phyloP scores from a whole-genome alignment of 2,113 vertebrate species.

The Chrysochloris asiatica region DNA sequence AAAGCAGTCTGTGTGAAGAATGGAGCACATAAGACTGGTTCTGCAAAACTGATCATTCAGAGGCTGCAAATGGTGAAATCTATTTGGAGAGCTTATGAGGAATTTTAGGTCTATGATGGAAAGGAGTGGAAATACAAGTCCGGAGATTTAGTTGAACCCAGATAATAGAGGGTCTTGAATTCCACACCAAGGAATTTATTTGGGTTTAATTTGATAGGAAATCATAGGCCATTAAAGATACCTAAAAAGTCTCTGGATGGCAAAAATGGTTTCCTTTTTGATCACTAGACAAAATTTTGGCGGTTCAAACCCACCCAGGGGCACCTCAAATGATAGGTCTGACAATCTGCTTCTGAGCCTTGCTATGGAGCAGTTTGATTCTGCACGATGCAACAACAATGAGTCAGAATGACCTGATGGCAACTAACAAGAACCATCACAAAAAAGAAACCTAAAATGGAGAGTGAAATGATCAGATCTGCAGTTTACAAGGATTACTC shows the following conservation, averaged over 20 bases:
- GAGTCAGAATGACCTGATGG: background rate
- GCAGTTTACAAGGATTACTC: slow-evolving; percentile 28
- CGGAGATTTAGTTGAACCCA: background rate
- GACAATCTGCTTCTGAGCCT: background rate
- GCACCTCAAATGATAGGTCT: background rate
- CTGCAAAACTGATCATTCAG: background rate
- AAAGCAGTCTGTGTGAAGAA: background rate
- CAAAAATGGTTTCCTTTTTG: background rate
- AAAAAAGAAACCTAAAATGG: background rate
- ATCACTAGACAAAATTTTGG: background rate
- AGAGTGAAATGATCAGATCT: slow-evolving; percentile 1
- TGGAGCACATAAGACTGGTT: background rate
- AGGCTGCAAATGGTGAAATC: background rate
- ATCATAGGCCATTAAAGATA: background rate
- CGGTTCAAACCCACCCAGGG: background rate
- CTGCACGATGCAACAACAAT: background rate
- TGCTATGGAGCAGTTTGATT: background rate
- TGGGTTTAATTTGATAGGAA: slow-evolving; percentile 18
- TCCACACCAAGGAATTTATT: background rate
- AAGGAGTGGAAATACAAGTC: background rate
- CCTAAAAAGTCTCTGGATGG: background rate
- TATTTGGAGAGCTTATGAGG: background rate
- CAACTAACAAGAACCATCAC: too few species aligned
- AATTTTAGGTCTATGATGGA: background rate
- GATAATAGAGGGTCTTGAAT: background rate